Evolutionary conservation across 2,797 vertebrate species (phyloP).

Genomic region (Pelochelys cantorii): DNA sequence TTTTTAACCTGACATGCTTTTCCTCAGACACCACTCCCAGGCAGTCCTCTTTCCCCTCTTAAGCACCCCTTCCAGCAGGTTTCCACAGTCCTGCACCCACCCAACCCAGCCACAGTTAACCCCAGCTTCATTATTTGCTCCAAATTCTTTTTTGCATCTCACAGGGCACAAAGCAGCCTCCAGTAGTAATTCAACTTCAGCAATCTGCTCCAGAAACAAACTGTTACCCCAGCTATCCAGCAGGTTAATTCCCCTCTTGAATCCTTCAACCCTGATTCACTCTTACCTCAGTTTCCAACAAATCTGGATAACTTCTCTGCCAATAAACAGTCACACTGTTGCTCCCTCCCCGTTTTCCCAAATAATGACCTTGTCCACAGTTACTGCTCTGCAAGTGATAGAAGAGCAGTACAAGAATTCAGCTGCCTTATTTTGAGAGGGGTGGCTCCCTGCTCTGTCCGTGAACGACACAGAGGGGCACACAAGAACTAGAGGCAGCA

Average conservation of each 20-base stretch:
- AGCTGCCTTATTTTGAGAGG: background rate
- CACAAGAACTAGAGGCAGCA: background rate
- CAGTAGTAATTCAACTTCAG: background rate
- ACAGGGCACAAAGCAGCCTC: background rate
- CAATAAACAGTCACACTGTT: background rate
- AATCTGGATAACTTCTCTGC: background rate
- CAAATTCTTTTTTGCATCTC: background rate
- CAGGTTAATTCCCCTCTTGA: background rate
- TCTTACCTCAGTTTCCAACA: background rate
- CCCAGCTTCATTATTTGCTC: background rate
- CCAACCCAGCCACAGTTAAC: background rate
- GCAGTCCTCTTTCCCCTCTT: background rate
- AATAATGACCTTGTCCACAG: background rate
- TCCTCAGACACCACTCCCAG: background rate
- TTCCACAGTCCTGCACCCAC: background rate
- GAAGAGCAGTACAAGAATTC: background rate
- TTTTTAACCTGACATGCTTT: background rate
- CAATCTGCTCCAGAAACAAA: background rate
- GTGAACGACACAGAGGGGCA: background rate
- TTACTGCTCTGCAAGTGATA: background rate
- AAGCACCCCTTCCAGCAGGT: background rate
- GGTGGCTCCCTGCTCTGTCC: background rate
- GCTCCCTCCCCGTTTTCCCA: rapidly evolving
- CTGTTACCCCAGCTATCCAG: background rate
- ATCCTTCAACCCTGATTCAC: background rate